A percentile compares a stretch with the other conserved stretches of the same genome.
Evolutionary conservation across 2,113 vertebrate genomes (phyloP).

Genomic region (Setophaga coronata): DNA sequence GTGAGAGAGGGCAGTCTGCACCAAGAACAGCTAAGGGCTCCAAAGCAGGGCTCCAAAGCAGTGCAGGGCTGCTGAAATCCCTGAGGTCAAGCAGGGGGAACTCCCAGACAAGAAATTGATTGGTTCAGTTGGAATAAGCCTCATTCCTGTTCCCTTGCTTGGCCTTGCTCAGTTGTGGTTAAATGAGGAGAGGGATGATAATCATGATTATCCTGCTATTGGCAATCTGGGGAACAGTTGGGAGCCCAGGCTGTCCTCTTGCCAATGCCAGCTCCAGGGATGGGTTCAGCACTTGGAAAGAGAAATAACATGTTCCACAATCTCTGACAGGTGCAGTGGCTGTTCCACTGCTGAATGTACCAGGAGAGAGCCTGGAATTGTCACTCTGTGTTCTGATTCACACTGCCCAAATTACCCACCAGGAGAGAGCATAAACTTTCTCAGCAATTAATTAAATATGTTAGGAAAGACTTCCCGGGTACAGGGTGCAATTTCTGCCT

Average conservation of each 20-base stretch:
- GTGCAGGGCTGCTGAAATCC: slow-evolving; percentile 24
- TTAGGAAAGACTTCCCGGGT: background rate
- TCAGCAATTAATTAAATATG: background rate
- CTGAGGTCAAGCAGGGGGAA: slow-evolving; percentile 28
- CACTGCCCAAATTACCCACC: background rate
- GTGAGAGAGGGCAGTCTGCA: background rate
- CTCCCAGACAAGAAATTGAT: background rate
- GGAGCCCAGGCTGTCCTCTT: background rate
- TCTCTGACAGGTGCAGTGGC: background rate
- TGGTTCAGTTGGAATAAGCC: slow-evolving; percentile 28
- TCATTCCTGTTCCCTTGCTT: background rate
- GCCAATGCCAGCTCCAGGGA: background rate
- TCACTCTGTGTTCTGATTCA: background rate
- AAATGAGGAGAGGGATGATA: slow-evolving; percentile 33
- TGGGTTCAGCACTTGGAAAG: background rate
- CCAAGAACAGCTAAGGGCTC: background rate
- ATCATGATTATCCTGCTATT: background rate
- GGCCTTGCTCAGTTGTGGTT: slow-evolving; percentile 22
- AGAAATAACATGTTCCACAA: background rate
- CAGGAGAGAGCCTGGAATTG: background rate
- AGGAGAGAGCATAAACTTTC: background rate
- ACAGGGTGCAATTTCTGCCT: background rate
- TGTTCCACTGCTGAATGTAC: background rate
- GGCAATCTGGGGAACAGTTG: background rate
- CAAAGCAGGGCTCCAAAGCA: background rate